Conservation (phyloP, 2,113 vertebrate genomes). For the Plectropomus leopardus region DNA sequence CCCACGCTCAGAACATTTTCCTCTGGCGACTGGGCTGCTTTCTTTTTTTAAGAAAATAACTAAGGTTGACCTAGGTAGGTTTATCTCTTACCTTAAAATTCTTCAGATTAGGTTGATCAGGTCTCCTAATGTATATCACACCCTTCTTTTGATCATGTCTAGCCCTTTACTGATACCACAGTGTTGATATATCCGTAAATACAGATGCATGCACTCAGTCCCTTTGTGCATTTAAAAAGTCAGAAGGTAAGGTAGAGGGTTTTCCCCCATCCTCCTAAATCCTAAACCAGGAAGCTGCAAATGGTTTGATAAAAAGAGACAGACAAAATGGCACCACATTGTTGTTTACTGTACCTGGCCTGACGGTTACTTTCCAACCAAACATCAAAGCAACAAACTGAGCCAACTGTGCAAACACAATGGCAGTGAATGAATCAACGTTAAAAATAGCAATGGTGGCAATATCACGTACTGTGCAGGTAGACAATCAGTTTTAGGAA, state of each 20-base stretch:
- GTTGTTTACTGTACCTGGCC: constrained; percentile 63
- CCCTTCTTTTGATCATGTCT: background rate
- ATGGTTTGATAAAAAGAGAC: constrained; percentile 61
- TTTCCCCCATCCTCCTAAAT: constrained; percentile 14
- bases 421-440: constrained; percentile 26
- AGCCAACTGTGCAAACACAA: constrained; percentile 69
- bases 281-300: constrained; percentile 73
- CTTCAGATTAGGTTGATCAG: background rate
- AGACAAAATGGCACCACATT: constrained; percentile 80
- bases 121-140: background rate
- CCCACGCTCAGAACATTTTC: no score
- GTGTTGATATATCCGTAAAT: background rate
- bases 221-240: background rate
- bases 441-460: constrained; percentile 65
- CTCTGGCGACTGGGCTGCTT: no score
- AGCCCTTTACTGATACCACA: background rate
- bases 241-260: background rate
- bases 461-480: constrained; percentile 59
- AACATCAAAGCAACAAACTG: constrained; percentile 48
- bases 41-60: background rate
- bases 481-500: constrained; percentile 46
- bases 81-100: constrained; percentile 1
- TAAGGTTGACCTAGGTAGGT: background rate
- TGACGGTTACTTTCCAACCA: constrained; percentile 56
- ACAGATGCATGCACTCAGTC: background rate